Base-by-base conservation (phyloP, 2,113 vertebrate genomes). In the Euleptes europaea region DNA sequence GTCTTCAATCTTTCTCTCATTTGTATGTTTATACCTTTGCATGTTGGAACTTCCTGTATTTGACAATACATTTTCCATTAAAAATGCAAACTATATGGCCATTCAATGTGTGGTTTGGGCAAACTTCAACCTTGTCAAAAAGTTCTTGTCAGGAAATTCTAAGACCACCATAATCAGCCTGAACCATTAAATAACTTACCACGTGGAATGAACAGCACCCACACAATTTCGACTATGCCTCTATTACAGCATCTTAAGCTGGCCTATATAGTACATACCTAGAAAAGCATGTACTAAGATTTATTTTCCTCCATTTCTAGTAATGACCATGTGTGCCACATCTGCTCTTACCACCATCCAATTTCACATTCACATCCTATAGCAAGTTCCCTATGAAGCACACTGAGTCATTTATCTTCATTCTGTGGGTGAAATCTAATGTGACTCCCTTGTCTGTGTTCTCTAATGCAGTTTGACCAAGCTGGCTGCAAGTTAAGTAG, bases 321-420 rank as follows among this genome's bases (percentile, higher is more conserved):
- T 84, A 92, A 31, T 88, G 84, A 91, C 71, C 38, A 51, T 71
- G 80, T 67, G 83, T 40, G 54, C 51, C 60, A 26, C 75, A 77
- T 77, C 63, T 83, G 26, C 84, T 77, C 74, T 93, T 90, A 84
- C 87, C 85, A 44, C 38, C 74, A 54, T 54, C 80, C 54, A 54
- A 87, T 94, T 94, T 89, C 87, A 83, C 60, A 49, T 92, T 95
- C 90, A 89, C 73, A 83, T 93, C 84, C 87, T 82, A 84, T 85
- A 91, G 89, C 83, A 91, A 47, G 69, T 91, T 87, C 86, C 35
- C 74, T 79, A 85, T 82, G 75, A 88, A 86, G 84, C 66, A 73
- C 67, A 76, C 79, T 10, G 74, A 87, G 84, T 78, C 92, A 94
- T 97, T 97, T 94, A 90, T 97, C 96, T 97, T 96, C 92, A 96